Percentiles rank a stretch among this genome's conserved stretches.
Conservation (phyloP, 2,113 vertebrate species). For the Arvicanthis niloticus region DNA sequence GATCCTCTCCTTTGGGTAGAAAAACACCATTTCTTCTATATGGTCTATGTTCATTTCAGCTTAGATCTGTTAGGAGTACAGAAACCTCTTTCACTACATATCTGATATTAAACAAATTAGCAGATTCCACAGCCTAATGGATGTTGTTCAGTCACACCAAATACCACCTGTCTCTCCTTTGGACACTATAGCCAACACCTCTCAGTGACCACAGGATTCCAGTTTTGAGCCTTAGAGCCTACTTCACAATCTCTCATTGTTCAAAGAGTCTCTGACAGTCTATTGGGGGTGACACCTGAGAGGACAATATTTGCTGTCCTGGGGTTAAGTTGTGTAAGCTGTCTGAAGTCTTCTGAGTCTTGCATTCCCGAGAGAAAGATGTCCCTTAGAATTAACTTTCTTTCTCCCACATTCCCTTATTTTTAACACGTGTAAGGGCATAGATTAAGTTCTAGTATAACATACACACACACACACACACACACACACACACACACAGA, state of each 20-base stretch:
- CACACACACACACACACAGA: background rate
- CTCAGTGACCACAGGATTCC: background rate
- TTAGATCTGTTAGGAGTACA: background rate
- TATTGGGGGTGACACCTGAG: background rate
- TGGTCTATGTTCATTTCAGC: background rate
- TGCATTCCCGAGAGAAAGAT: background rate
- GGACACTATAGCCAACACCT: background rate
- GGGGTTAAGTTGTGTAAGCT: background rate
- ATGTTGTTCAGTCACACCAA: background rate
- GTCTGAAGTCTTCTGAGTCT: conserved; percentile 5
- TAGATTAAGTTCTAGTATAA: background rate
- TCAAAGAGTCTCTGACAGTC: background rate
- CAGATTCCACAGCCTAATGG: background rate
- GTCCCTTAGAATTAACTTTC: background rate
- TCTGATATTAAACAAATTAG: background rate
- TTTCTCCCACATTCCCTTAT: background rate
- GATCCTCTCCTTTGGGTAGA: background rate
- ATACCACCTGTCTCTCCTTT: background rate
- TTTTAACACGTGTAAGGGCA: background rate
- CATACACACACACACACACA: too few relatives aligned
- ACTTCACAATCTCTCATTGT: background rate
- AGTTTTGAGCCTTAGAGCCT: background rate
- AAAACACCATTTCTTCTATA: background rate
- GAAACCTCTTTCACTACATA: background rate
- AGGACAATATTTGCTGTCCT: background rate